Conservation (phyloP, 2,797 vertebrate species). For the Helicolenus hilgendorfi region DNA sequence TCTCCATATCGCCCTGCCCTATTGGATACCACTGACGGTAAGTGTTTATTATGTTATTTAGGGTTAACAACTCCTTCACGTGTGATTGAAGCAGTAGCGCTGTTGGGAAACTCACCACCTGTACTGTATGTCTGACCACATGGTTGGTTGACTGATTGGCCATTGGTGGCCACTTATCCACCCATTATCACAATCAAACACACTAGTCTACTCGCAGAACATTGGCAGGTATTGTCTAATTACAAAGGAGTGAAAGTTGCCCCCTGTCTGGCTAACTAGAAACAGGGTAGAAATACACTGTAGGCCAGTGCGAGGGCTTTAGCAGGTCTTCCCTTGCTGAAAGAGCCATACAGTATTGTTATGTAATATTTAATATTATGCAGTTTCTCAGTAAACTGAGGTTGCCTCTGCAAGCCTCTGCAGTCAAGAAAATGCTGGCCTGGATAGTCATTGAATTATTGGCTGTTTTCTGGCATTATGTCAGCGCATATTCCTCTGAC, state of each 20-base stretch:
- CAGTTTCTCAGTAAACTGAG: constrained; percentile 6
- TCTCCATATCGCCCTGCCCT: no score
- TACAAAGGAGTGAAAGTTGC: neutral
- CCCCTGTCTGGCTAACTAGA: neutral
- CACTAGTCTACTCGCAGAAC: neutral
- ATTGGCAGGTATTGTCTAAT: neutral
- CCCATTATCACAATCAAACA: neutral
- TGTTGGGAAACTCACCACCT: neutral
- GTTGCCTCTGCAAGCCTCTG: constrained; percentile 30
- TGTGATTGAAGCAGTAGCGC: neutral
- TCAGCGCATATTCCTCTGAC: constrained; percentile 46
- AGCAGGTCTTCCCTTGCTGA: neutral
- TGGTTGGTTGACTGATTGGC: neutral
- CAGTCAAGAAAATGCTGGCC: constrained; percentile 29
- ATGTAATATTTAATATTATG: constrained; percentile 52
- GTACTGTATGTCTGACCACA: neutral
- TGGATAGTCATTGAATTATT: constrained; percentile 47
- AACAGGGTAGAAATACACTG: neutral
- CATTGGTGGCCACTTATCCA: neutral
- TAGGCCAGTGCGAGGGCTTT: neutral
- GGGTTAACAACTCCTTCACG: neutral
- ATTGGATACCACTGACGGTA: neutral
- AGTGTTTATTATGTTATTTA: no score
- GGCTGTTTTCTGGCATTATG: constrained; percentile 47
- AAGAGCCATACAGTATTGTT: constrained; percentile 11